Evolutionary conservation across 2,113 vertebrate genomes (phyloP), one percentile per base, ranked within the genome.

Genomic region (Chaetorhynchus papuensis): DNA sequence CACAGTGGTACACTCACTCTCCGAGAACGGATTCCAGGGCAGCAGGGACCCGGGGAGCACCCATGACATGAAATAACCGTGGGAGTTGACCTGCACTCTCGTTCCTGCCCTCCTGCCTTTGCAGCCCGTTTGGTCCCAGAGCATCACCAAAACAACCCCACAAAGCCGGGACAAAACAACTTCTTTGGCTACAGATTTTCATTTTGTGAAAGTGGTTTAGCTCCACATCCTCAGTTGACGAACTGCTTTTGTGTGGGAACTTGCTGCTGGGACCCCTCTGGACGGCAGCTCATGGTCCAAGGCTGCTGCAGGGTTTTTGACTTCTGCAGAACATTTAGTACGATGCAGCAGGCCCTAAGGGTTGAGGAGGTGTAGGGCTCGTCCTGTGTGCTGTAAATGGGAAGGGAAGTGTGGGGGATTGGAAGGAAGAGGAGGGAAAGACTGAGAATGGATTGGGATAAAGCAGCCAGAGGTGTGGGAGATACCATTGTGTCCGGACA

Each of bases 221-320:
- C 6, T 56, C 13, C 28, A 4, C 2, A 0, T 49, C 26, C 12
- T 26, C 44, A 19, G 50, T 4, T 12, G 49, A 44, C 35, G 49
- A 89, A 2, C 14, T 44, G 65, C 14, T 71, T 68, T 90, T 1
- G 1, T 16, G 65, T 7, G 11, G 13, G 8, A 83, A 35, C 35
- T 47, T 33, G 49, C 44, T 64, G 41, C 44, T 47, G 56, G 28
- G 35, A 66, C 15, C 19, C 5, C 50, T 53, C 37, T 8, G 26
- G 24, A 9, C 0, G 1, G 42, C 6, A 16, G 18, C 28, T 70
- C 2, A 1, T 8, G 23, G 33, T 22, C 33, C 24, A 35, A 23
- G 27, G 22, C 4, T 4, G 4, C 1, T 0, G 3, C 3, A 4
- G 14, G 16, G 8, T 6, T 64, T 78, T 28, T n/a, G 12, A 24